phyloP scores from a whole-genome alignment of 2,113 vertebrate genomes.

The Phrynocephalus versicolor region DNA sequence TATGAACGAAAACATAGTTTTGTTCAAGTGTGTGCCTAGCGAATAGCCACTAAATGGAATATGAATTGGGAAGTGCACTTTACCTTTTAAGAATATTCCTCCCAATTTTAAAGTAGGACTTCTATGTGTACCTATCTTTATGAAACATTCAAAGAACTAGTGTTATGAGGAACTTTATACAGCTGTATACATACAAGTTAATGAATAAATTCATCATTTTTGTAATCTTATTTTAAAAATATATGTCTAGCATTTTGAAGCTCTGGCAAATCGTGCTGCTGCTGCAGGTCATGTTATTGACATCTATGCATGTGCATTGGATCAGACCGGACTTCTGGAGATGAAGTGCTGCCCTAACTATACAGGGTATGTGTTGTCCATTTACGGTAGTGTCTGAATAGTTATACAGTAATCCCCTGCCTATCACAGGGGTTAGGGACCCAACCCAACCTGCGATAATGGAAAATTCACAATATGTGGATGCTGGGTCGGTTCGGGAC shows the following conservation, averaged over 20 bases:
- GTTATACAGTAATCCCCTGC: no score
- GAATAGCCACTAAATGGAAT: neutral
- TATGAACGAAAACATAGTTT: neutral
- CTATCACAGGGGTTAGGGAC: no score
- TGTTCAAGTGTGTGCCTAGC: neutral
- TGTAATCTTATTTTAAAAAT: neutral
- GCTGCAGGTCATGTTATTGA: slow-evolving; percentile 93
- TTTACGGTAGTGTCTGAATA: slow-evolving; percentile 1
- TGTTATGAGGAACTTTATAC: neutral
- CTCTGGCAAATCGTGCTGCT: slow-evolving; percentile 89
- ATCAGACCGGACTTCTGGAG: slow-evolving; percentile 95
- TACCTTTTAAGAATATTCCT: neutral
- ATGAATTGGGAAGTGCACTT: neutral
- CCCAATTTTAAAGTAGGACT: slow-evolving; percentile 6
- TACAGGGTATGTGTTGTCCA: slow-evolving; percentile 83
- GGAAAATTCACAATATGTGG: no score
- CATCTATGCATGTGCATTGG: slow-evolving; percentile 94
- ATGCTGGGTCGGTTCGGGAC: no score
- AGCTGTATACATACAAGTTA: neutral
- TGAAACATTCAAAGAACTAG: neutral
- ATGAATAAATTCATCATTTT: slow-evolving; percentile 30
- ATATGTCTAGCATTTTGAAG: slow-evolving; percentile 88
- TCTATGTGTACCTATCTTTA: rapidly evolving
- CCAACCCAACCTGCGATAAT: no score
- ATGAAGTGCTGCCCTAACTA: slow-evolving; percentile 97